Conservation (phyloP, 1,140 invertebrate genomes). For the Solenopsis invicta region DNA sequence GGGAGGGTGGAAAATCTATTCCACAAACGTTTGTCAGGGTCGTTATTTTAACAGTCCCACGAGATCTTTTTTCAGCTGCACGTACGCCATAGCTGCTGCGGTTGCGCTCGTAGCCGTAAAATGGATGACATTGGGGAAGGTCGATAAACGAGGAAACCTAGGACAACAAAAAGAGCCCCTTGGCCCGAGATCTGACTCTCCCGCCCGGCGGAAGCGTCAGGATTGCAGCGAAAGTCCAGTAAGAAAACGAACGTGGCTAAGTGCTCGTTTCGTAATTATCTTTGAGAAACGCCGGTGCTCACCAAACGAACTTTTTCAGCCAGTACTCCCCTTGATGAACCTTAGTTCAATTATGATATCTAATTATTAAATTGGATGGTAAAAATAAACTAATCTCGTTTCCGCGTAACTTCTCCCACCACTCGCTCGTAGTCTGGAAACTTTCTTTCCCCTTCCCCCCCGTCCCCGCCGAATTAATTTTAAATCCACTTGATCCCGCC, state of each 20-base stretch:
- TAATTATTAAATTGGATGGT: conserved; percentile 62
- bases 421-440: conserved; percentile 38
- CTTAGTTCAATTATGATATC: conserved; percentile 64
- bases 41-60: conserved; percentile 78
- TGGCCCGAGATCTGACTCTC: conserved; percentile 37
- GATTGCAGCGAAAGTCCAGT: conserved; percentile 43
- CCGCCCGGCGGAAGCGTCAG: neutral
- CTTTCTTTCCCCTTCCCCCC: conserved; percentile 33
- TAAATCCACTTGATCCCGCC: conserved; percentile 37
- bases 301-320: conserved; percentile 58
- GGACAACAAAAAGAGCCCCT: conserved; percentile 55
- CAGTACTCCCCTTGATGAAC: conserved; percentile 56
- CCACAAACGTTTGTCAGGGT: conserved; percentile 78
- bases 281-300: conserved; percentile 49
- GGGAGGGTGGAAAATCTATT: conserved; percentile 79
- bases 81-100: conserved; percentile 73
- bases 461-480: conserved; percentile 49
- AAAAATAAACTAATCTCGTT: conserved; percentile 60
- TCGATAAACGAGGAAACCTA: conserved; percentile 58
- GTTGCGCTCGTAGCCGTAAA: conserved; percentile 54
- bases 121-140: conserved; percentile 40
- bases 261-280: conserved; percentile 66
- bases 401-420: conserved; percentile 32
- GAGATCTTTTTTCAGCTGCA: conserved; percentile 76
- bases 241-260: conserved; percentile 66